Percentiles rank a stretch among this genome's conserved stretches.
Evolutionary conservation across 2,888 invertebrate genomes (phyloP).

Genomic region (Diarsia dahlii): DNA sequence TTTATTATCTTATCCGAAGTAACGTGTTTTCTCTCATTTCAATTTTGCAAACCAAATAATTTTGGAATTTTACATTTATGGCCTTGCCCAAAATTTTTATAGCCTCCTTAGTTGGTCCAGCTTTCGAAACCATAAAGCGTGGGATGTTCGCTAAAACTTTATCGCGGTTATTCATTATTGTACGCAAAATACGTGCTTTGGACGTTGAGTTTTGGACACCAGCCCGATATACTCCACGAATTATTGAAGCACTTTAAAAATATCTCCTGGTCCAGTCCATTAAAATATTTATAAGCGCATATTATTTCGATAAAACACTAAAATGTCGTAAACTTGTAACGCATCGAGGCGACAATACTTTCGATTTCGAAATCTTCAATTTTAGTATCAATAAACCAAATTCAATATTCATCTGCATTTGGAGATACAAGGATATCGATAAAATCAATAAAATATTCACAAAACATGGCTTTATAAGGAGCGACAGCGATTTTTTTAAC

Average conservation of each 20-base stretch:
- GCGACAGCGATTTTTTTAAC: constrained; percentile 37
- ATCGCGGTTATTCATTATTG: not conserved
- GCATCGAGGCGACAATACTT: constrained; percentile 49
- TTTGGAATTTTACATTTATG: constrained; percentile 29
- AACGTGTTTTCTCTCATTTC: constrained; percentile 40
- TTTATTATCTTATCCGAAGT: constrained; percentile 21
- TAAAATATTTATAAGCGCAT: constrained; percentile 36
- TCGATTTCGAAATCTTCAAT: constrained; percentile 57
- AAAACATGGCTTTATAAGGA: constrained; percentile 44
- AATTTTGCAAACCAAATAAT: constrained; percentile 33
- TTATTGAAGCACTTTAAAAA: constrained; percentile 26
- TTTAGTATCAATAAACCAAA: constrained; percentile 46
- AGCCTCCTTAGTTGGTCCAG: constrained; percentile 23
- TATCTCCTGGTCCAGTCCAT: constrained; percentile 11
- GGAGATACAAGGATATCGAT: constrained; percentile 57
- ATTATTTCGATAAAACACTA: constrained; percentile 38
- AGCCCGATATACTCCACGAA: not conserved
- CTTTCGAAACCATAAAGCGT: constrained; percentile 62
- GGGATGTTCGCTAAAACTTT: constrained; percentile 49
- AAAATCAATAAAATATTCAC: constrained; percentile 42
- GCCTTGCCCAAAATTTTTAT: constrained; percentile 38
- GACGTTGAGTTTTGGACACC: too few species aligned
- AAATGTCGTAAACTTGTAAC: constrained; percentile 39
- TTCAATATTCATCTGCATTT: constrained; percentile 57
- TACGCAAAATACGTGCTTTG: too few species aligned